A percentile compares a stretch with the other conserved stretches of the same genome.
These are phyloP conservation scores for Campoplex capitator DNA, from an alignment of 2,888 invertebrate species.

Conservation along the genomic window DNA sequence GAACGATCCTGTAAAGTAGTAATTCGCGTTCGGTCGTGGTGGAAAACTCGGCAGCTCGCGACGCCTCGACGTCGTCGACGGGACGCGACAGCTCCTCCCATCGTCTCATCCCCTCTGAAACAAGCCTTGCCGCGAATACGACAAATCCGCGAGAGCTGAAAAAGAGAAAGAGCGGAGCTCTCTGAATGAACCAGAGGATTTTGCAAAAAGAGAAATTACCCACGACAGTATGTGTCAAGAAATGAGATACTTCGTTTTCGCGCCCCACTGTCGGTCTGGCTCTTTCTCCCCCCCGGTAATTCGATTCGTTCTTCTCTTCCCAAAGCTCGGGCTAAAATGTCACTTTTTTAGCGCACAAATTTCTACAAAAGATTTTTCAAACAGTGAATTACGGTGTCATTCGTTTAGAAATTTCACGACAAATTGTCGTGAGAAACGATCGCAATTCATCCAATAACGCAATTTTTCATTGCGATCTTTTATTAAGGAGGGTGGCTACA, in stretches of 20 bases:
- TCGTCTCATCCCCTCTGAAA: slow-evolving; percentile 10
- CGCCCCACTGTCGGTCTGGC: slow-evolving; percentile 13
- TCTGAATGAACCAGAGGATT: slow-evolving; percentile 4
- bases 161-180: not conserved
- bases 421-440: not conserved
- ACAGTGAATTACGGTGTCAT: not conserved
- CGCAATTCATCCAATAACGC: not conserved
- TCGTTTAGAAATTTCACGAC: not conserved
- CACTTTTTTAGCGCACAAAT: not conserved
- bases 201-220: slow-evolving; percentile 33
- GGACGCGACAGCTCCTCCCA: slow-evolving; percentile 54
- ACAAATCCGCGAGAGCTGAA: slow-evolving; percentile 50
- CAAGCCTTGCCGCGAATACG: slow-evolving; percentile 38
- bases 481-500: not conserved
- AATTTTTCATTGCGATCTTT: not conserved
- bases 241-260: slow-evolving; percentile 29
- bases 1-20: slow-evolving; percentile 50
- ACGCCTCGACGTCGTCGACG: slow-evolving; percentile 54
- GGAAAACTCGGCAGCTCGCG: slow-evolving; percentile 56
- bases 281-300: slow-evolving; percentile 25
- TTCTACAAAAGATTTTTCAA: not conserved
- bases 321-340: not conserved
- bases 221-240: slow-evolving; percentile 24
- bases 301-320: slow-evolving; percentile 7
- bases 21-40: slow-evolving; percentile 53